Evolutionary conservation across 2,888 invertebrate genomes (phyloP), one percentile per base, ranked within the genome.

Genomic region (Heliconius sara): DNA sequence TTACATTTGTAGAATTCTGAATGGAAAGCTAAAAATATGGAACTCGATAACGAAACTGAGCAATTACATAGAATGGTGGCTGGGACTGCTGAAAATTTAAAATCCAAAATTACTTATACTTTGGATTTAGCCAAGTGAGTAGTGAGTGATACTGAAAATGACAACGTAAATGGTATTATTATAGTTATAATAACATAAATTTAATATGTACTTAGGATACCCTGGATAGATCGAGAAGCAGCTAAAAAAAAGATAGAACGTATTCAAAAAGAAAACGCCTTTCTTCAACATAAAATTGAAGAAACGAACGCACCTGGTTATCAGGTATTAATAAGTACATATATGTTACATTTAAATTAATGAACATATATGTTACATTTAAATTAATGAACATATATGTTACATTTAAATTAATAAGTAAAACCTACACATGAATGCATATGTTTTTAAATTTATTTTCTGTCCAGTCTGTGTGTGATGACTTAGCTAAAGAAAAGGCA

Each of bases 141-240:
- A 70, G 27, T 30, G n/a, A 19, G 52, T 22, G 22, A 22, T 52
- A 9, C 2, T 52, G 22, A 52, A 52, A 52, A 52, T 39, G 6
- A 16, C 6, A 68, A n/a, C 1, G 68, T 25, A 68, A 43, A 68
- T 16, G 7, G 13, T 25, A 12, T 43, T 43, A 39, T 43, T 68
- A 39, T 12, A 25, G 2, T 25, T 25, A 9, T 52, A 52, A 22
- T 25, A 34, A 25, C 7, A 68, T 43, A 68, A 2, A 43, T 13
- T 22, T 39, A 13, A n/a, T 13, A 43, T 47, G 47, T 47, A 47
- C 81, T 60, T 74, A 95, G 95, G 84, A 86, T 91, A 78, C 88
- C 95, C 2, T 95, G 95, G 95, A 60, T 92, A 77, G 95, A 95
- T 82, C 89, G 95, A 27, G 93, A 94, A 27, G 79, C 86, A 5